Base-by-base conservation (phyloP, 2,888 invertebrate genomes). In the Listrodromus nycthemerus region DNA sequence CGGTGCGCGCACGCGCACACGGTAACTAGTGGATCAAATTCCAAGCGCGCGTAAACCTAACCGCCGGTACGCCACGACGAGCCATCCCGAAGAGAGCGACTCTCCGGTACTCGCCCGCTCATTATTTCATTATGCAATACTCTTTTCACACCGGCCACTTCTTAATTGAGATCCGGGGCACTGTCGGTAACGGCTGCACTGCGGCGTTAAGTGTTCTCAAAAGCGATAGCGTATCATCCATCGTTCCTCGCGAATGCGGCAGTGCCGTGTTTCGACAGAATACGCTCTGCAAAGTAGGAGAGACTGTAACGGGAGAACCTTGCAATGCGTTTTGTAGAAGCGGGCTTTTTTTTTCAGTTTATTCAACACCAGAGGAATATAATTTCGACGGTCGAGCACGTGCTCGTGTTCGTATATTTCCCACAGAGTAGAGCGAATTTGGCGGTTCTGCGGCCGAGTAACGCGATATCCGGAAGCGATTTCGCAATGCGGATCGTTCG, bases 51-150 rank as follows among this genome's bases (percentile, higher is more conserved):
- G 73, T 77, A 74, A 77, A 75, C 71, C 55, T 55, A 58, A 61
- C 67, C 6, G 55, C 16, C 55, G 58, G 30, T 41, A 16, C 27
- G 33, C 45, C 37, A 10, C 41, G 30, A 41, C 69, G 67, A 37
- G 61, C 63, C 45, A 10, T 24, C 27, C 24, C 66, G 52, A 33
- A 50, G 21, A 41, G 41, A 55, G 74, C 74, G 16, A 55, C 66
- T 41, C 63, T 58, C 67, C 55, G 61, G 63, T 24, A 30, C 61
- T 27, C 27, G 73, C 55, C 65, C 50, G 65, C 78, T 84, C 74
- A 58, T 84, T 81, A 78, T 74, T 75, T 75, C 48, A 84, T 84
- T 84, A 70, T 61, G 84, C 84, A 81, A 84, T 71, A 80, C 74
- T 70, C 78, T 84, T 81, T 84, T 84, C 81, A 78, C 84, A 81